Percentiles rank a stretch among this genome's conserved stretches.
Evolutionary conservation across 2,113 vertebrate species (phyloP).

Genomic region (Addax nasomaculatus): DNA sequence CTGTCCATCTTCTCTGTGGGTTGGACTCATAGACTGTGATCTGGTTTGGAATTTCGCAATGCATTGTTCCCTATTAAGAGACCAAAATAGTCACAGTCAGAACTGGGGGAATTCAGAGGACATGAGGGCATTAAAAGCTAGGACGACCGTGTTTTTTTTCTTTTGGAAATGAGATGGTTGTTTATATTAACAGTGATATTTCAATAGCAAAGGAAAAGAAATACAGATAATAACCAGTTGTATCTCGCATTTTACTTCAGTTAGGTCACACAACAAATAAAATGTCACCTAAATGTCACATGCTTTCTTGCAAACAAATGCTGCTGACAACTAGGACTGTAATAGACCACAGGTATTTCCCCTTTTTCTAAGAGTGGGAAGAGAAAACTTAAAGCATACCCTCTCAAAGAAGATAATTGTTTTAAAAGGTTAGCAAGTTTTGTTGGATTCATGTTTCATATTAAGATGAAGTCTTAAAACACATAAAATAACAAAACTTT

Average conservation of each 20-base stretch:
- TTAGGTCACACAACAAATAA: conserved; percentile 13
- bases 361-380: neutral
- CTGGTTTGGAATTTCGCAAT: conserved; percentile 69
- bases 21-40: conserved; percentile 70
- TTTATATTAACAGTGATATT: neutral
- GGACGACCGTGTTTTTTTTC: neutral
- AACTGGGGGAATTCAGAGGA: conserved; percentile 42
- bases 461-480: neutral
- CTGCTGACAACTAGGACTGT: neutral
- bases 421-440: neutral
- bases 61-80: conserved; percentile 77
- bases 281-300: neutral
- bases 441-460: neutral
- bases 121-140: neutral
- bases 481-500: neutral
- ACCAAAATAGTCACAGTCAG: conserved; percentile 45
- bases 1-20: conserved; percentile 73
- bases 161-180: neutral
- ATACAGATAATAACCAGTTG: neutral
- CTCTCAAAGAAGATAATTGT: neutral
- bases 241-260: conserved; percentile 4
- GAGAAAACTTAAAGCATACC: neutral
- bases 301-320: neutral
- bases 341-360: neutral
- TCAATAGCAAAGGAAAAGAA: neutral